These are phyloP conservation scores for Cryptosula pallasiana DNA, from an alignment of 2,888 invertebrate genomes.

Conservation along the genomic window DNA sequence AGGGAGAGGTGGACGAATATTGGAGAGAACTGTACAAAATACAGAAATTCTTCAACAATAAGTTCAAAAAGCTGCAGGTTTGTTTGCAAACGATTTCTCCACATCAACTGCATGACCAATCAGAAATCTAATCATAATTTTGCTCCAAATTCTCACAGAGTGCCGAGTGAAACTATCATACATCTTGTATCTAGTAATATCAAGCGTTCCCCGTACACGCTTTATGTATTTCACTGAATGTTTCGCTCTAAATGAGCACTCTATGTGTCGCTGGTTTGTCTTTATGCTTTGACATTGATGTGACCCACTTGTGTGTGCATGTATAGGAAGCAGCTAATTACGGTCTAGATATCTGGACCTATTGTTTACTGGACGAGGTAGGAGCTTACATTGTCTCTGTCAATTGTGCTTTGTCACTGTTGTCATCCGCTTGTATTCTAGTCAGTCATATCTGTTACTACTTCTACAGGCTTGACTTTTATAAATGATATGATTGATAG, in stretches of 20 bases:
- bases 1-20: constrained; percentile 71
- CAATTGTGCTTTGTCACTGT: neutral
- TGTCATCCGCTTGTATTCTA: neutral
- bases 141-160: no score
- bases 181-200: no score
- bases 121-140: no score
- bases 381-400: neutral
- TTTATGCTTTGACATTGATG: no score
- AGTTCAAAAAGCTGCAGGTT: constrained; percentile 48
- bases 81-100: no score
- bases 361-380: constrained; percentile 21
- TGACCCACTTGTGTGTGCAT: neutral
- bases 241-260: no score
- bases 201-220: no score
- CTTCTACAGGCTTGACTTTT: neutral
- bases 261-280: neutral
- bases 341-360: constrained; percentile 17
- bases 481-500: no score
- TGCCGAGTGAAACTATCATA: no score
- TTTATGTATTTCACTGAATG: no score
- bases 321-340: constrained; percentile 7
- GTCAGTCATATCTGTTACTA: neutral
- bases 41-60: constrained; percentile 62
- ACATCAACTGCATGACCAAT: no score
- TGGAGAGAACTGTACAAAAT: constrained; percentile 70